Base-by-base conservation (phyloP, 2,113 vertebrate species). In the Centropristis striata region DNA sequence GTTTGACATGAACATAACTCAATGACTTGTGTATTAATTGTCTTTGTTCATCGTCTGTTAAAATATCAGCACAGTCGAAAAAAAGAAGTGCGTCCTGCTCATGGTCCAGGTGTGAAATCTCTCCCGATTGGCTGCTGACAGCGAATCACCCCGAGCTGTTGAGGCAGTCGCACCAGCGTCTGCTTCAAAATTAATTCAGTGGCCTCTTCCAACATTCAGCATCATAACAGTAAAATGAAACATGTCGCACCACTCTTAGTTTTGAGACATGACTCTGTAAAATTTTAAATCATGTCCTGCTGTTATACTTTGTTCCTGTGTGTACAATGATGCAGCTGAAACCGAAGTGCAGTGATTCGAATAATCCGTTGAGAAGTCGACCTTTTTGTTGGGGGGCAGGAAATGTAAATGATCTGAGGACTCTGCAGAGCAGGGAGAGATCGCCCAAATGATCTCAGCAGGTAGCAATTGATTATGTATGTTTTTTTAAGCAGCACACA, bases 401-500 rank as follows among this genome's bases (percentile, higher is more conserved):
- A 59, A 8, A 57, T 44, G 39, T 15, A 53, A 28, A 77, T n/a
- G 23, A 69, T 46, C 18, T 3, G 51, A 68, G 53, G 46, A 2
- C 21, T 16, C 28, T 2, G 36, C 41, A 4, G 57, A 61, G 46
- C 36, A 23, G 21, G 23, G 13, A 58, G 21, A 59, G 44, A 71
- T 44, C 16, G 4, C 13, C 36, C 21, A 41, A 63, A 47, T 72
- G 1, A 63, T 81, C 73, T 76, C 75, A 80, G 64, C 11, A 44
- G 63, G 65, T 16, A 64, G 76, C 23, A 57, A 71, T 61, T 71
- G 68, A 80, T 82, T 80, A 79, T 84, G 68, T 78, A 69, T 63
- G 18, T 66, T 72, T 61, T 47, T 77, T 75, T 64, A 53, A 53
- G 23, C 50, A 58, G 25, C 21, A 47, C 57, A 51, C 69, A 44